Base-by-base conservation (phyloP, 1,140 invertebrate genomes). In the Zophobas morio region DNA sequence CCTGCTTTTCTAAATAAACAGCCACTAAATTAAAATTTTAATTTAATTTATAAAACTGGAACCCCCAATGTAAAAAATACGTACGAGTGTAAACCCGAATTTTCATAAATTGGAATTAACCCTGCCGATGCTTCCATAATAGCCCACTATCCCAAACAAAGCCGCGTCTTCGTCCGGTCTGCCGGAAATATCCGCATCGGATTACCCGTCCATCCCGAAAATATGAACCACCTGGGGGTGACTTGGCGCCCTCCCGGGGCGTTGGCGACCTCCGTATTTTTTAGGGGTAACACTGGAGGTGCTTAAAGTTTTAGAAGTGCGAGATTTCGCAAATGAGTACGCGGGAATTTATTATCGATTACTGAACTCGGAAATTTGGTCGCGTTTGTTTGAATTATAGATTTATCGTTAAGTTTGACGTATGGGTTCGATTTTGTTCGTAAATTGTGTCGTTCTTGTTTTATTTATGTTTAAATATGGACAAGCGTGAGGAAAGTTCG, bases 171-270 rank as follows among this genome's bases (percentile, higher is more conserved):
- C 47, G 46, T 33, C 35, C n/a, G 32, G 39, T n/a, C 39, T 53
- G 56, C 40, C 54, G 34, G 1, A 72, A 20, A 32, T 33, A 49
- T 73, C 71, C 70, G 71, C 54, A 73, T 73, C 71, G 71, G 71
- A 73, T 73, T 73, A 73, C 71, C 8, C 51, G 42, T n/a, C 49
- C 49, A 73, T 73, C 49, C 54, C 34, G 20, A 72, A 72, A 54
- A 56, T 33, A 39, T 73, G 56, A 51, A 56, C 35, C 71, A 73
- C 71, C 39, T 53, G 71, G 71, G 71, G 53, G 71, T 20, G 56
- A 32, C n/a, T 6, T 6, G 4, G 35, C n/a, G 35, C 71, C 40
- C 6, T 6, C 71, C 36, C n/a, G 3, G 40, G 42, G 71, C 40
- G 56, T 73, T 51, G 63, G 20, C 20, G 20, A 20, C 20, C 20